Evolutionary conservation across 2,797 vertebrate species (phyloP).

Genomic region (Spea hammondii): DNA sequence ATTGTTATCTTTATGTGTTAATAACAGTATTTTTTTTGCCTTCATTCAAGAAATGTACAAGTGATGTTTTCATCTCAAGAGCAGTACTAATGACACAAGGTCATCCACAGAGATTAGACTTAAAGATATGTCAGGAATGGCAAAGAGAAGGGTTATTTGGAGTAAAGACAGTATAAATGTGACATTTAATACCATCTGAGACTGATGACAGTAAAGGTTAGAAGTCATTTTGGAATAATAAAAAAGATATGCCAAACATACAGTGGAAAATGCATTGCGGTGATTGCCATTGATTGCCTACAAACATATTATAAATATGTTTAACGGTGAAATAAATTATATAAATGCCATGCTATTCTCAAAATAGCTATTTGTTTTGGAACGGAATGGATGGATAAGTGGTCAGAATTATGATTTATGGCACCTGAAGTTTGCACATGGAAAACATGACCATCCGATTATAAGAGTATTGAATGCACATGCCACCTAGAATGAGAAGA

Average conservation of each 20-base stretch:
- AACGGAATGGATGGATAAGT: background rate
- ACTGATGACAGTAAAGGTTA: background rate
- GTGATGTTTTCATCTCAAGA: constrained; percentile 1
- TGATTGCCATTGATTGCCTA: background rate
- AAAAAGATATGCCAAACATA: background rate
- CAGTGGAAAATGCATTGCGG: background rate
- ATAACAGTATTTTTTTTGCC: background rate
- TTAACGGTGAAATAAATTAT: background rate
- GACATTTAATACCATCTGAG: background rate
- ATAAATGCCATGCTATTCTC: background rate
- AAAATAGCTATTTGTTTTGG: background rate
- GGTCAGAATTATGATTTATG: background rate
- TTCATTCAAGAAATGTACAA: background rate
- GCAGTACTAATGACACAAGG: constrained; percentile 12
- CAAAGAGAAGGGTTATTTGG: constrained; percentile 1
- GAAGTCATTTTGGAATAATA: background rate
- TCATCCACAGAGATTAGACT: background rate
- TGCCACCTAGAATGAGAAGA: no score
- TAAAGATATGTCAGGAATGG: background rate
- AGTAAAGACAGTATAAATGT: background rate
- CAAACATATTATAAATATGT: background rate
- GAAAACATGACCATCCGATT: background rate
- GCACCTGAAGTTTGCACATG: background rate
- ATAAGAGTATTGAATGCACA: no score
- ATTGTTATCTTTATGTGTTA: background rate